phyloP scores from a whole-genome alignment of 2,113 vertebrate species.

The Ceyx cyanopectus region DNA sequence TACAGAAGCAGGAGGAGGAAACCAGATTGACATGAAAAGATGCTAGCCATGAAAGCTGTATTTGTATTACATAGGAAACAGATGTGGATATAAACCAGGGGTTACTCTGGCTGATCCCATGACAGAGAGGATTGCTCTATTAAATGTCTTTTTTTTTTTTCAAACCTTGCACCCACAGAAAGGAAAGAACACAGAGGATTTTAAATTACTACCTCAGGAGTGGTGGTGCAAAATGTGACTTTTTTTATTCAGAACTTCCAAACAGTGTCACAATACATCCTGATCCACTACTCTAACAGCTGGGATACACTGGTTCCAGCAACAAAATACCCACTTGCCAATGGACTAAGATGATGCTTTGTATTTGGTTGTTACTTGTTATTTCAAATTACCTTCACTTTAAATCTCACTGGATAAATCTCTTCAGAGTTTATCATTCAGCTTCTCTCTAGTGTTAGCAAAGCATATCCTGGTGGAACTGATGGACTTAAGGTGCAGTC shows the following conservation, averaged over 20 bases:
- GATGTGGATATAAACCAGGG: background rate
- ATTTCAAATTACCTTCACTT: background rate
- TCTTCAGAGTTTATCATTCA: background rate
- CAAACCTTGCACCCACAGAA: background rate
- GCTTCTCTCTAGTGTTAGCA: background rate
- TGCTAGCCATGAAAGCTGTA: background rate
- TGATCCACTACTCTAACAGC: background rate
- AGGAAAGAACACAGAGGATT: background rate
- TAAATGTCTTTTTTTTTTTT: background rate
- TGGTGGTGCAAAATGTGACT: background rate
- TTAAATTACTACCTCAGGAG: background rate
- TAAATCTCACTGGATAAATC: background rate
- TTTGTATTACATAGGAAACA: background rate
- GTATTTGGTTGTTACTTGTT: background rate
- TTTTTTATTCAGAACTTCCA: background rate
- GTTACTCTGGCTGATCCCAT: background rate
- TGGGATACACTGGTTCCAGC: background rate
- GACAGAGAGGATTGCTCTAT: background rate
- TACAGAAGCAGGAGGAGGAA: background rate
- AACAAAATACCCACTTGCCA: background rate
- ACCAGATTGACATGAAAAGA: background rate
- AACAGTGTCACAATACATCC: background rate
- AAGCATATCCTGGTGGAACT: background rate
- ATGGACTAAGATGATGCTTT: background rate
- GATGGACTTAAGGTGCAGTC: background rate